Conservation (phyloP, 2,797 vertebrate species). For the Acanthornis magna region DNA sequence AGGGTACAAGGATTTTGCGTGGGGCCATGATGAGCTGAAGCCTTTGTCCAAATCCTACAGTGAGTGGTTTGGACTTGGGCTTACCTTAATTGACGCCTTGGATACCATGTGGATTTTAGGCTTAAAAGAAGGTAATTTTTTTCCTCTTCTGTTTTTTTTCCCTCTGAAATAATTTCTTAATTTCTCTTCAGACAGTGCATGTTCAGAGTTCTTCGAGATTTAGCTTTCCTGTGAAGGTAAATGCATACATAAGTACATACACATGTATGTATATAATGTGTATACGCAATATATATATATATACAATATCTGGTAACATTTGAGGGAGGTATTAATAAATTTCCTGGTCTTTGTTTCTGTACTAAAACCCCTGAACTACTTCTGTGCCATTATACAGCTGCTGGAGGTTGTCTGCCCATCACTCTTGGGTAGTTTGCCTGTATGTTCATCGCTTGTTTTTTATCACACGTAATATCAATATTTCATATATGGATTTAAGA, state of each 20-base stretch:
- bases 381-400: background rate
- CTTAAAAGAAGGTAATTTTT: conserved; percentile 83
- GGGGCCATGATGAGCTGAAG: conserved; percentile 93
- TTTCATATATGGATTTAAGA: background rate
- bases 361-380: background rate
- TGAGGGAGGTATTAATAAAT: background rate
- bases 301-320: background rate
- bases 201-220: background rate
- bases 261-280: no score
- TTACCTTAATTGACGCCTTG: conserved; percentile 90
- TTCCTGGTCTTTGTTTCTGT: background rate
- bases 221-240: background rate
- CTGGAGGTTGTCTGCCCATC: background rate
- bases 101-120: conserved; percentile 96
- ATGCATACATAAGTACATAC: background rate
- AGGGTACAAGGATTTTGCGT: conserved; percentile 89
- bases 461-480: background rate
- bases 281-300: background rate
- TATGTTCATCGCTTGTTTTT: background rate
- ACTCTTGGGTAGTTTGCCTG: background rate
- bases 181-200: background rate
- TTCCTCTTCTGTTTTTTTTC: background rate
- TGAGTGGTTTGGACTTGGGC: conserved; percentile 93
- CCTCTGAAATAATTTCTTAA: background rate
- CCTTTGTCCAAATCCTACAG: conserved; percentile 88